phyloP scores from a whole-genome alignment of 2,797 vertebrate species.

The Eurystomus glaucurus region DNA sequence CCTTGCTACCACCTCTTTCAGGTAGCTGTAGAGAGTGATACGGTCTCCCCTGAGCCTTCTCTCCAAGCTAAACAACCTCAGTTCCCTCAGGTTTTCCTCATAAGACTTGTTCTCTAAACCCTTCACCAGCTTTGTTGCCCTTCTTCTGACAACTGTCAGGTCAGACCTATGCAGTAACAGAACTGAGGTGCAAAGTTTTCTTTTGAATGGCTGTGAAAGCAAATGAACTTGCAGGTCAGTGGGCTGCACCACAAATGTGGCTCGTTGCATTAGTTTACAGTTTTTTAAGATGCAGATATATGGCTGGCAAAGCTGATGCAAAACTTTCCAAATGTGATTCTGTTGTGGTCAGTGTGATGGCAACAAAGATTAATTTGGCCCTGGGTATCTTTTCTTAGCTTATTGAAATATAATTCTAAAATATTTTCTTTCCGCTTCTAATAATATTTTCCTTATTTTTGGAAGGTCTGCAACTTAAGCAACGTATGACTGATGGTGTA shows the following conservation, averaged over 20 bases:
- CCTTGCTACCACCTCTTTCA: accelerated
- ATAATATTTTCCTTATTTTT: slow-evolving; percentile 69
- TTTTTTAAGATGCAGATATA: neutral
- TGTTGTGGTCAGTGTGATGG: slow-evolving; percentile 39
- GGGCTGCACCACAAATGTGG: neutral
- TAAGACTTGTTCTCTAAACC: neutral
- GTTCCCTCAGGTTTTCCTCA: accelerated
- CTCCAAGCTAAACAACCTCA: accelerated
- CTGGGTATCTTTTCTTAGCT: slow-evolving; percentile 44
- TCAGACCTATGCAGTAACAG: neutral
- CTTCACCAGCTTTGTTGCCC: accelerated
- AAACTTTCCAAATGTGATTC: neutral
- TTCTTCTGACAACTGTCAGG: neutral
- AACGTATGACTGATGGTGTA: neutral
- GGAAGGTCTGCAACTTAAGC: slow-evolving; percentile 44
- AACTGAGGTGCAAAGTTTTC: neutral
- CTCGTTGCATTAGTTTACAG: neutral
- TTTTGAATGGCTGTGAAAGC: neutral
- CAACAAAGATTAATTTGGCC: slow-evolving; percentile 62
- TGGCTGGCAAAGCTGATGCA: neutral
- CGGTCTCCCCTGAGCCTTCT: accelerated
- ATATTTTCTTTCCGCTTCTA: slow-evolving; percentile 58
- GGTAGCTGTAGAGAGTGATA: accelerated
- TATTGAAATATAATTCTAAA: slow-evolving; percentile 58
- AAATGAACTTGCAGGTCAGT: neutral